These are phyloP conservation scores for Cheumatopsyche charites DNA, from an alignment of 1,140 invertebrate species.

Conservation along the genomic window DNA sequence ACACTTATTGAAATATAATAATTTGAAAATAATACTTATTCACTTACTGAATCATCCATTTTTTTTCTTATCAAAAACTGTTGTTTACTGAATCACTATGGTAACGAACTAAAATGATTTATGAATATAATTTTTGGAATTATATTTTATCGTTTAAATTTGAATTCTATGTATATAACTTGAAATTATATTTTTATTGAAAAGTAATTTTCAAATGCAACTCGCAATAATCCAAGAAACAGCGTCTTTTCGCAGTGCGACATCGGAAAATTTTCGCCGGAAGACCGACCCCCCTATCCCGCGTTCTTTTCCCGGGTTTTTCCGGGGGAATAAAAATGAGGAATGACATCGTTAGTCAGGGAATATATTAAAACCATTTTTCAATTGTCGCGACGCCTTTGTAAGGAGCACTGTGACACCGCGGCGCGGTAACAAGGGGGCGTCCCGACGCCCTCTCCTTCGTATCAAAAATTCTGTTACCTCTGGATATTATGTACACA, in stretches of 20 bases:
- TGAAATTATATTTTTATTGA: too few species aligned
- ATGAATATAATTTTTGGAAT: background rate
- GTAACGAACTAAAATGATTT: background rate
- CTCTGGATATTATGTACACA: conserved; percentile 4
- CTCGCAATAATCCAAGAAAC: background rate
- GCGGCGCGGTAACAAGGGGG: conserved; percentile 12
- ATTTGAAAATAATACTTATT: too few species aligned
- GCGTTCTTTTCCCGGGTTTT: conserved; percentile 3
- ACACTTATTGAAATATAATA: too few species aligned
- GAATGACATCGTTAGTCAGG: conserved; percentile 46
- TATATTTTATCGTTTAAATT: background rate
- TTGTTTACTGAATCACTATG: too few species aligned
- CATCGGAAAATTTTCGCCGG: too few species aligned
- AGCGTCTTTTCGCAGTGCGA: background rate
- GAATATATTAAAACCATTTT: conserved; percentile 50
- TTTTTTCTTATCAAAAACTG: too few species aligned
- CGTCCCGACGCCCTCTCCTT: background rate
- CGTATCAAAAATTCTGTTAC: conserved; percentile 19
- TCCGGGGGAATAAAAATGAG: conserved; percentile 46
- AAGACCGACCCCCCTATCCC: background rate
- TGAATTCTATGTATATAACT: too few species aligned
- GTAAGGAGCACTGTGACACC: conserved; percentile 18
- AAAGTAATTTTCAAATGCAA: too few species aligned
- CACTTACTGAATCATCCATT: too few species aligned
- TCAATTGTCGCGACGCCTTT: conserved; percentile 46